A percentile compares a stretch with the other conserved stretches of the same genome.
Evolutionary conservation across 2,888 invertebrate genomes (phyloP).

Genomic region (Proisotoma minuta): DNA sequence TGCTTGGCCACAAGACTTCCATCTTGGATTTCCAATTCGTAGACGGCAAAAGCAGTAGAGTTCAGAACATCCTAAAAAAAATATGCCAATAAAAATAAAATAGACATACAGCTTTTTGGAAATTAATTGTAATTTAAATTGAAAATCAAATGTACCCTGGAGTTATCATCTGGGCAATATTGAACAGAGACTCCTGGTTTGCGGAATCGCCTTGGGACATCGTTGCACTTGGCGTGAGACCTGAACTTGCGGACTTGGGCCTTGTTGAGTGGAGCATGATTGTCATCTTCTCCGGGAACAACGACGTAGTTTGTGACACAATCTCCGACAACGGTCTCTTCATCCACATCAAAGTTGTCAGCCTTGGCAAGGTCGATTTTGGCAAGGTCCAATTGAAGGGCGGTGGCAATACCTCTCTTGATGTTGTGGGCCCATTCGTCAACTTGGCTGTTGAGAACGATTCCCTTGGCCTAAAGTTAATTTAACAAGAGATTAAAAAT

Average conservation of each 20-base stretch:
- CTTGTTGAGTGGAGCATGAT: slow-evolving; percentile 34
- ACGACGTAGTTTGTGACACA: slow-evolving; percentile 44
- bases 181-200: slow-evolving; percentile 32
- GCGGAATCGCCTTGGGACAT: slow-evolving; percentile 32
- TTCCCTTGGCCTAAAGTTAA: slow-evolving; percentile 32
- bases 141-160: slow-evolving; percentile 31
- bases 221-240: slow-evolving; percentile 37
- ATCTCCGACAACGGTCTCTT: slow-evolving; percentile 45
- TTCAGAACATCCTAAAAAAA: slow-evolving; percentile 42
- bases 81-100: not conserved
- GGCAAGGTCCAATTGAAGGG: slow-evolving; percentile 39
- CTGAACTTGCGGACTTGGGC: slow-evolving; percentile 44
- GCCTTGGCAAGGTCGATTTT: slow-evolving; percentile 26
- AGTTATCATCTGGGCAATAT: slow-evolving; percentile 39
- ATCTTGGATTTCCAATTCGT: slow-evolving; percentile 35
- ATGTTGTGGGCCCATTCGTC: slow-evolving; percentile 46
- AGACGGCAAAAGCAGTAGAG: slow-evolving; percentile 36
- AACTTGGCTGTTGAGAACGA: slow-evolving; percentile 35
- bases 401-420: slow-evolving; percentile 44
- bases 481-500: not conserved
- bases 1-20: slow-evolving; percentile 33
- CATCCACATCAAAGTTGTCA: slow-evolving; percentile 28
- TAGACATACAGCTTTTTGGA: not conserved
- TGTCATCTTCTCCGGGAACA: slow-evolving; percentile 30
- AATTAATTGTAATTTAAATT: not conserved